These are phyloP conservation scores for Falcunculus frontatus DNA, from an alignment of 2,113 vertebrate species.

Conservation along the genomic window DNA sequence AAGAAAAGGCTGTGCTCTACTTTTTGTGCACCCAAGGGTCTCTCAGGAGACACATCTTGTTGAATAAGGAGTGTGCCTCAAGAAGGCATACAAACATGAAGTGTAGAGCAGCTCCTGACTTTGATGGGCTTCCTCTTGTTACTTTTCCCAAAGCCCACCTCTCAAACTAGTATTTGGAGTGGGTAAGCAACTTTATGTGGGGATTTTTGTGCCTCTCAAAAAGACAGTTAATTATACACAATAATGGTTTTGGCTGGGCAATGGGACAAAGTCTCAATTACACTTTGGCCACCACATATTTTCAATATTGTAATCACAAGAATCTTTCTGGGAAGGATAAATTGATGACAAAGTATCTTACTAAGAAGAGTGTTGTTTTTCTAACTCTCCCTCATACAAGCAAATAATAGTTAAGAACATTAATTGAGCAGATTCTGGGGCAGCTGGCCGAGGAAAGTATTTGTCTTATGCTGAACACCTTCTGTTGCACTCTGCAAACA, in stretches of 20 bases:
- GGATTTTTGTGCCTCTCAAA: not conserved
- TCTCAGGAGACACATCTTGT: not conserved
- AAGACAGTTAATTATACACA: not conserved
- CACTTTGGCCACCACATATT: not conserved
- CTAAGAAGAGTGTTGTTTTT: not conserved
- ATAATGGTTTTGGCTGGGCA: not conserved
- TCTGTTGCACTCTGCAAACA: constrained; percentile 43
- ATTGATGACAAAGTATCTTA: not conserved
- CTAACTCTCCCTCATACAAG: not conserved
- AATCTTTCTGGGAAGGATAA: not conserved
- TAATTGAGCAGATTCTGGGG: not conserved
- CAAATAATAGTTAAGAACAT: not conserved
- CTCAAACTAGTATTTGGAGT: not conserved
- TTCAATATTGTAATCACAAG: not conserved
- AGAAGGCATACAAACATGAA: not conserved
- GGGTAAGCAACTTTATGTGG: not conserved
- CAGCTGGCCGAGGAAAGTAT: not conserved
- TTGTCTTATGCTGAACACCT: constrained; percentile 31
- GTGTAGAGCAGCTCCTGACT: not conserved
- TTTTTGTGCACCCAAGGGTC: not conserved
- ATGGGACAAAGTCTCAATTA: not conserved
- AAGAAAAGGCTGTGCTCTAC: not conserved
- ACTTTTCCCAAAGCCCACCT: not conserved
- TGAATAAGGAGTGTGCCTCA: not conserved
- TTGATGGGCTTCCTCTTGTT: not conserved